Conservation (phyloP, 2,797 vertebrate genomes). For the Thripadectes ignobilis region DNA sequence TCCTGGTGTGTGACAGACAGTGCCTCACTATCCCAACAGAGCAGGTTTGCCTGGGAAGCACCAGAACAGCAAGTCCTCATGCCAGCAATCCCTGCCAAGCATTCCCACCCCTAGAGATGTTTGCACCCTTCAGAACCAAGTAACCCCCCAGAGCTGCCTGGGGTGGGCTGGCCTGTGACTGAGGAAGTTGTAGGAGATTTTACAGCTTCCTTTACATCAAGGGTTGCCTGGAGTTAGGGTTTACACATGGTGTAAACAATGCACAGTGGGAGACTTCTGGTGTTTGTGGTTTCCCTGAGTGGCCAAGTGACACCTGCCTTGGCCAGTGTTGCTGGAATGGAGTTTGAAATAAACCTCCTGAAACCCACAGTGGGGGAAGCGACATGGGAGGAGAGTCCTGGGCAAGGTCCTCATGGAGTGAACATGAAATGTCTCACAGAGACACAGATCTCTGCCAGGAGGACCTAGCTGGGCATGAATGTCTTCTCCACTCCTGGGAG, state of each 20-base stretch:
- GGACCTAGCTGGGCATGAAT: not conserved
- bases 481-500: not conserved
- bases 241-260: not conserved
- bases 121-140: not conserved
- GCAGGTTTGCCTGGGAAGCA: not conserved
- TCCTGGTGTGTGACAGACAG: not conserved
- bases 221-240: not conserved
- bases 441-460: not conserved
- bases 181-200: not conserved
- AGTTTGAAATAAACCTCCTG: not conserved
- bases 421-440: rapidly evolving
- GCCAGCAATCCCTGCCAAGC: rapidly evolving
- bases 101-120: not conserved
- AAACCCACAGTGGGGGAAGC: rapidly evolving
- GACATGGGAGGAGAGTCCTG: not conserved
- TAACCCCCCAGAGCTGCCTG: not conserved
- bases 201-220: not conserved
- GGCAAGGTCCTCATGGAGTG: rapidly evolving
- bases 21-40: not conserved
- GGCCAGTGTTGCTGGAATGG: not conserved
- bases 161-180: not conserved
- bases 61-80: not conserved
- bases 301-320: not conserved
- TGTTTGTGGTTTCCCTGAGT: not conserved
- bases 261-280: not conserved